Evolutionary conservation across 2,888 invertebrate genomes (phyloP), one percentile per base, ranked within the genome.

Genomic region (Spatulosminthurus flaviceps): DNA sequence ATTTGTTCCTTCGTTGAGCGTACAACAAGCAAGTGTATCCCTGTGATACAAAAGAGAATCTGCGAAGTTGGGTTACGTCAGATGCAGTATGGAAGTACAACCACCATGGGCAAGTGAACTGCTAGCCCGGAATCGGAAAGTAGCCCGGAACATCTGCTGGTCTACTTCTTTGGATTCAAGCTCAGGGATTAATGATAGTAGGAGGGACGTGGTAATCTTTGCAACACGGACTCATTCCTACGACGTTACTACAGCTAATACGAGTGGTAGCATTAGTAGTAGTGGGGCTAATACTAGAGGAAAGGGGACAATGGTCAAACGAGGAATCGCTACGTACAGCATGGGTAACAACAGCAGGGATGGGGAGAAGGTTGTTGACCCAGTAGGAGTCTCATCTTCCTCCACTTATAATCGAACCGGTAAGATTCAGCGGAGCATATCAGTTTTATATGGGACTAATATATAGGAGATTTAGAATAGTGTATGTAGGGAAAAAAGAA

Each of bases 41-140:
- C n/a, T n/a, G 34, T 34, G 34, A 34, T 7, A 7, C 34, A 7
- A 34, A 34, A 34, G 34, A 34, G n/a, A 34, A 34, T 9, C 4
- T 34, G 9, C 34, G 4, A 34, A 9, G 4, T 34, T n/a, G n/a
- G n/a, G 34, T 34, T 34, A 34, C 34, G 29, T 19, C 70, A 70
- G 72, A 75, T 76, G 71, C 72, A 71, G 64, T 51, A 51, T 81
- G 81, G 81, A 81, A 28, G 60, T 79, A 21, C 77, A 79, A 61
- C 85, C 85, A 64, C 85, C 85, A 21, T 85, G 85, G 85, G 83
- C 83, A 28, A 79, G 78, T 76, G 85, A 85, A 79, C 81, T 85
- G 26, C 78, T 80, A 28, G 82, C 84, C 67, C 80, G 81, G 72
- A 85, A 85, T 81, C 80, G 81, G n/a, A 85, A 85, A 82, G 82